Evolutionary conservation across 2,797 vertebrate species (phyloP), one percentile per base, ranked within the genome.

Genomic region (Tragopan temminckii): DNA sequence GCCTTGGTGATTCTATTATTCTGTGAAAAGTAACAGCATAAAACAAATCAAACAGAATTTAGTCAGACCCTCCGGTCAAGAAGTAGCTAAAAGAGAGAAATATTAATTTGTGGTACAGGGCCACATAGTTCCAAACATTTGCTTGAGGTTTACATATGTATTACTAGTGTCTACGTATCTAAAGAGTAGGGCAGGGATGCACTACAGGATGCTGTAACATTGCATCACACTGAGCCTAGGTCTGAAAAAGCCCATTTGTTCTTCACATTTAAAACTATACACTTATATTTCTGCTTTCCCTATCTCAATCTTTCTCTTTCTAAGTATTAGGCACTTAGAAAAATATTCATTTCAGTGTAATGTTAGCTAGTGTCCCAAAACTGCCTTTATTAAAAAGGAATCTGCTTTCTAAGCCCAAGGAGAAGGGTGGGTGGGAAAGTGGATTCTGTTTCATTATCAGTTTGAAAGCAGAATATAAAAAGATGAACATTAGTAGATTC

Each of bases 381-480:
- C 7, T 91, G 57, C 11, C 31, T 59, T 89, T 77, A 59, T 29
- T 77, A 25, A 57, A 70, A 57, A 67, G 16, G 18, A 77, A 87
- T 29, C 79, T 36, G 6, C 61, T 87, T 91, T 89, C 52, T 48
- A 57, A 52, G 87, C 17, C 24, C 64, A 61, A 50, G 35, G 35
- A 82, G 23, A 58, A 63, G n/a, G 48, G 61, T 90, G 46, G 35
- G 81, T 85, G 87, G 64, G 64, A 89, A 35, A 72, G 64, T 48
- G 61, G 53, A 40, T 89, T 92, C 43, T 85, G 57, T 38, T 89
- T 6, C 43, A 35, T 40, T 38, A 35, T 40, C 27, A 64, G 62
- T 83, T 71, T 91, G 85, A 91, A 94, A 91, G 61, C 63, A 80
- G 29, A 2, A 24, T 70, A 33, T 43, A 45, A 93, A 79, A 90